Base-by-base conservation (phyloP, 2,113 vertebrate genomes). In the Etheostoma spectabile region DNA sequence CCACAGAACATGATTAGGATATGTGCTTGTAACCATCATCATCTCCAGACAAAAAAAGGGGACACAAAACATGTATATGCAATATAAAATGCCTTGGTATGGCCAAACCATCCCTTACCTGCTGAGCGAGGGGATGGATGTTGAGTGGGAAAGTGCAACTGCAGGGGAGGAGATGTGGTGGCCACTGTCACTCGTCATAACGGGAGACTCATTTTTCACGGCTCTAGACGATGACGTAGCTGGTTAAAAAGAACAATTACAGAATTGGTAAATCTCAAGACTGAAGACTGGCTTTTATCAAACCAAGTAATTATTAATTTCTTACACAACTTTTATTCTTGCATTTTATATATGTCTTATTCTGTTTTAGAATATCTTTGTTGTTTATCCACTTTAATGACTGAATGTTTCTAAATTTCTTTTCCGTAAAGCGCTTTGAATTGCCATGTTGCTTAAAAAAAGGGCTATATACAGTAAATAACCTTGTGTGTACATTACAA, bases 81-180 rank as follows among this genome's bases (percentile, higher is more conserved):
- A 33, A 35, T 52, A 22, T 63, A 62, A 61, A 35, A 27, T 15
- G 6, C 14, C 3, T 27, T 19, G 8, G 6, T 38, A 12, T 13
- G 33, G 21, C 1, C 15, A 15, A 82, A 12, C 10, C 12, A 15
- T 12, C 15, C 16, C 94, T 49, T 95, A 99, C 98, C 97, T 98
- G 97, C 83, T 97, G 89, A 97, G 95, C 16, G 97, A 96, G 8
- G 97, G 94, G 49, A 97, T 95, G 1, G 97, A 88, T 52, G 93
- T 91, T 88, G 92, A 95, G 5, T 97, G 96, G 69, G 96, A 96
- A 0, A 97, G 92, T 8, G 93, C 90, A 21, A 96, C 92, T 75
- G 89, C 89, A 55, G 94, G 97, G 77, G 80, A 96, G 88, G 93
- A 96, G 59, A 93, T 77, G 74, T 93, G 94, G 70, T 96, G 94